Evolutionary conservation across 2,113 vertebrate genomes (phyloP).

Genomic region (Ramphastos sulfuratus): DNA sequence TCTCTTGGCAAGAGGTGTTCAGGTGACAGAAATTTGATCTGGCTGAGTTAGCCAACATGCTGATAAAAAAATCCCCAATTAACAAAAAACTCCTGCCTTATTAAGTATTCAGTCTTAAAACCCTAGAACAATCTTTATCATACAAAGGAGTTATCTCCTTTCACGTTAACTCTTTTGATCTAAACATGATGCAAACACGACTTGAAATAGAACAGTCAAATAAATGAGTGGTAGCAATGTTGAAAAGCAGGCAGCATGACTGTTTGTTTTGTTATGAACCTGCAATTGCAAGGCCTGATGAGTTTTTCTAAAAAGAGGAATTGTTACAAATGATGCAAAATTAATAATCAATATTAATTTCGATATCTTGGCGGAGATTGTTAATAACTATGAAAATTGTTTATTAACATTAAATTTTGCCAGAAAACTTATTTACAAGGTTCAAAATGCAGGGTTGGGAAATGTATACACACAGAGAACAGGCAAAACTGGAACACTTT

Average conservation of each 20-base stretch:
- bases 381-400: too few species aligned
- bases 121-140: neutral
- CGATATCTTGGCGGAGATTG: too few species aligned
- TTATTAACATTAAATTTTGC: too few species aligned
- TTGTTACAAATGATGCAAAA: neutral
- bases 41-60: neutral
- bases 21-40: neutral
- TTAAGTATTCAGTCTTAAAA: neutral
- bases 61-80: neutral
- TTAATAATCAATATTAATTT: too few species aligned
- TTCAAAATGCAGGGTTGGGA: too few species aligned
- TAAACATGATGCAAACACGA: neutral
- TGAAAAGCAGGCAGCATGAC: neutral
- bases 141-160: neutral
- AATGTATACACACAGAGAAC: too few species aligned
- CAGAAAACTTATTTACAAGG: too few species aligned
- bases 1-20: neutral
- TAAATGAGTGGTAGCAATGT: neutral
- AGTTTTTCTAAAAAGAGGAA: slow-evolving; percentile 1
- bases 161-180: neutral
- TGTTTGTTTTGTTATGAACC: neutral
- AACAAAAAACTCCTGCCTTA: neutral
- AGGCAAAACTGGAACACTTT: too few species aligned
- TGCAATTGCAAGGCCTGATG: neutral
- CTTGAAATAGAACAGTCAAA: neutral